phyloP scores from a whole-genome alignment of 2,888 invertebrate species.

The Resseliella maxima region DNA sequence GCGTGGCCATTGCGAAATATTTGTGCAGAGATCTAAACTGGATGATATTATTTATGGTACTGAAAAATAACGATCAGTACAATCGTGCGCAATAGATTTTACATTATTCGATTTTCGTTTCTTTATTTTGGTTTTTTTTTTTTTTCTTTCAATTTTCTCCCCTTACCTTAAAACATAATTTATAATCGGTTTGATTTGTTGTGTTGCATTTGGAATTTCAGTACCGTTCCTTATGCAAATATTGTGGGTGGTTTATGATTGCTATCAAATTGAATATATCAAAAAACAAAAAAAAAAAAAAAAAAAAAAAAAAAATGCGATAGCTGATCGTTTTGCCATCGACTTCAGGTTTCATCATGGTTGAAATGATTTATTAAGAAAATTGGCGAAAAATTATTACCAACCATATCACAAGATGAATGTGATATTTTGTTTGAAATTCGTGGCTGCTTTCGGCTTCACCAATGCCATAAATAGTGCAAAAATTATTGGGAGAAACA shows the following conservation, averaged over 20 bases:
- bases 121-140: too few relatives aligned
- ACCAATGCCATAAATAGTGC: not conserved
- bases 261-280: not conserved
- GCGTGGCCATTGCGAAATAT: not conserved
- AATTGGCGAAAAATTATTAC: not conserved
- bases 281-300: too few relatives aligned
- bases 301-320: too few relatives aligned
- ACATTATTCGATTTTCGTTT: not conserved
- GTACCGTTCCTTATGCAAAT: not conserved
- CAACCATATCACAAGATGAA: not conserved
- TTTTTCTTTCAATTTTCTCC: too few relatives aligned
- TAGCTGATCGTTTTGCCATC: not conserved
- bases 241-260: not conserved
- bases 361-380: not conserved
- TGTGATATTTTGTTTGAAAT: not conserved
- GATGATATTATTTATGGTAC: constrained; percentile 20
- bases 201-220: not conserved
- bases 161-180: not conserved
- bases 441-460: constrained; percentile 18
- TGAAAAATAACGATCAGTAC: not conserved
- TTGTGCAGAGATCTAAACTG: not conserved
- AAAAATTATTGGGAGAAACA: not conserved
- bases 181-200: not conserved
- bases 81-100: not conserved
- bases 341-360: not conserved